Conservation (phyloP, 1,140 invertebrate species). For the Chlorops oryzae region DNA sequence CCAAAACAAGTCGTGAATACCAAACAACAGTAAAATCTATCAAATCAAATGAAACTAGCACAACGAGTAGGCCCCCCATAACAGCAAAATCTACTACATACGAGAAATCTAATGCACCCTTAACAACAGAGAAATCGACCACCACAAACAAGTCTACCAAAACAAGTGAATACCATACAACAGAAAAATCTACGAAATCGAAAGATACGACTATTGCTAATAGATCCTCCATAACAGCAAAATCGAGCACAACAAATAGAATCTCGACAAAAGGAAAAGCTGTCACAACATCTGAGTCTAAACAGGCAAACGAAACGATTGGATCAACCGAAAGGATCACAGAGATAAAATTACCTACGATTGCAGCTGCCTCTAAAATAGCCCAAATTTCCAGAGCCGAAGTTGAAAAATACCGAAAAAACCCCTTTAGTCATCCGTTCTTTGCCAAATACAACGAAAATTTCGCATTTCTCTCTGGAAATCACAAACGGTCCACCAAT, state of each 20-base stretch:
- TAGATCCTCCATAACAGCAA: slow-evolving; percentile 1
- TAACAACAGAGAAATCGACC: background rate
- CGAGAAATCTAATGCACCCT: too few relatives aligned
- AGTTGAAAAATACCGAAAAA: background rate
- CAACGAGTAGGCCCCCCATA: background rate
- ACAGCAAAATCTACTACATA: too few relatives aligned
- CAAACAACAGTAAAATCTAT: background rate
- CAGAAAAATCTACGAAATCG: too few relatives aligned
- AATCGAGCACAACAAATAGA: background rate
- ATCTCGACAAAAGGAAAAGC: too few relatives aligned
- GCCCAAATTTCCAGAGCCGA: too few relatives aligned
- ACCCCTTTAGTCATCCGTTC: slow-evolving; percentile 17
- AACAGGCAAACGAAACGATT: background rate
- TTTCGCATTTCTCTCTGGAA: slow-evolving; percentile 1
- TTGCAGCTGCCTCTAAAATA: too few relatives aligned
- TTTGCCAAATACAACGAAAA: slow-evolving; percentile 14
- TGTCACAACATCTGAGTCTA: too few relatives aligned
- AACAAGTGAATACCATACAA: background rate
- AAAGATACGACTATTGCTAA: too few relatives aligned
- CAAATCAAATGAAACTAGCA: background rate
- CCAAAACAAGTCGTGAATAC: too few relatives aligned
- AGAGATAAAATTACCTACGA: background rate
- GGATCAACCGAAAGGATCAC: background rate
- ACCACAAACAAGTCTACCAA: background rate
- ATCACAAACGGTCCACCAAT: too few relatives aligned